Base-by-base conservation (phyloP, 2,797 vertebrate genomes). In the Cyclopterus lumpus region DNA sequence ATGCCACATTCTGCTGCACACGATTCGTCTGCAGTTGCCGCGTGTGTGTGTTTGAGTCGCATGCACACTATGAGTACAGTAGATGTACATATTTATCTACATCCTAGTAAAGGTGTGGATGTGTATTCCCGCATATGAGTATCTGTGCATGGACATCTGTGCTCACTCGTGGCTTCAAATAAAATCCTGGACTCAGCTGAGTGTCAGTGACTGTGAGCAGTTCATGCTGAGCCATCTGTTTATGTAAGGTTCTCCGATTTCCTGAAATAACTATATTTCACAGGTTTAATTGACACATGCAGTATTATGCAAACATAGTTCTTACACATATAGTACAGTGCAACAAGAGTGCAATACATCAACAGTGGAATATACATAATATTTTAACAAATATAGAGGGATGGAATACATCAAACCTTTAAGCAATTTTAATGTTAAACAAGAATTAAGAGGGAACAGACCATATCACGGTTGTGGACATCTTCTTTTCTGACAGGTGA, bases 151-250 rank as follows among this genome's bases (percentile, higher is more conserved):
- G 36, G 57, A 70, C 73, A 73, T 20, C 49, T 82, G 57, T 58
- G 64, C 61, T 69, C 26, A 59, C 20, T 16, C 2, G 11, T 51
- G 24, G 24, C 79, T 80, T 82, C 80, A 80, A 85, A 85, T 75
- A 84, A 82, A 79, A 73, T 51, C 46, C 18, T 7, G 36, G n/a
- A 63, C 57, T 77, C 70, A 62, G 36, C 63, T 75, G 63, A 87
- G 40, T 64, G 16, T 63, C 48, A 61, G 34, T 36, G 71, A 62
- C 67, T 65, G 62, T 51, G 20, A 57, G 15, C 11, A 4, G 34
- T 40, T 70, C 70, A 71, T 53, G 48, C 57, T n/a, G 9, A 36
- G 64, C 80, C 80, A 78, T 79, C 67, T 83, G 80, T 51, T 70
- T 68, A 9, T 69, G 20, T 60, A n/a, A 7, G 8, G 1, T 34